Evolutionary conservation across 2,113 vertebrate species (phyloP).

Genomic region (Oenanthe melanoleuca): DNA sequence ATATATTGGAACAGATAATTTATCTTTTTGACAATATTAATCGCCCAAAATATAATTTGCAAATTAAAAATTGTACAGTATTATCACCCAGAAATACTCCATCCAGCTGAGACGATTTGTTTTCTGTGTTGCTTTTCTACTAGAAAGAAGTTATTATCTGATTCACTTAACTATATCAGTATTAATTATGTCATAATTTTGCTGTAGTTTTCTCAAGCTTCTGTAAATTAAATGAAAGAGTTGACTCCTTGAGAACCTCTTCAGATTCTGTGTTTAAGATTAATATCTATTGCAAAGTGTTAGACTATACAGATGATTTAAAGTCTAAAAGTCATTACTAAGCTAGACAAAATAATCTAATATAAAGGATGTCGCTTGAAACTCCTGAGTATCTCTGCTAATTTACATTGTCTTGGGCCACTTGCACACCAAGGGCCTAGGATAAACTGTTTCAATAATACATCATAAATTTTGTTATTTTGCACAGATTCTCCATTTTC

Average conservation of each 20-base stretch:
- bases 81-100: conserved; percentile 17
- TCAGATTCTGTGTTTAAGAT: neutral
- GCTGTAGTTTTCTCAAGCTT: neutral
- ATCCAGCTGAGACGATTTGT: conserved; percentile 44
- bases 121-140: conserved; percentile 20
- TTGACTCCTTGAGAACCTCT: neutral
- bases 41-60: conserved; percentile 35
- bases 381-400: neutral
- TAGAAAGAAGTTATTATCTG: neutral
- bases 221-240: neutral
- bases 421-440: neutral
- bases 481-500: neutral
- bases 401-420: neutral
- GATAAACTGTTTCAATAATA: neutral
- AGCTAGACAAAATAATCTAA: neutral
- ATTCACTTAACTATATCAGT: conserved; percentile 18
- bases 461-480: neutral
- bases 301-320: neutral
- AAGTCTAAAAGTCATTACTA: neutral
- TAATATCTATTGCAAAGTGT: neutral
- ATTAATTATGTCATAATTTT: conserved; percentile 38
- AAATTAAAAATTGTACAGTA: conserved; percentile 56
- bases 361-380: neutral
- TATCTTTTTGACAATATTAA: conserved; percentile 68
- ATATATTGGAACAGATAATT: conserved; percentile 37